Evolutionary conservation across 2,888 invertebrate genomes (phyloP), one percentile per base, ranked within the genome.

Genomic region (Napeogenes inachia): DNA sequence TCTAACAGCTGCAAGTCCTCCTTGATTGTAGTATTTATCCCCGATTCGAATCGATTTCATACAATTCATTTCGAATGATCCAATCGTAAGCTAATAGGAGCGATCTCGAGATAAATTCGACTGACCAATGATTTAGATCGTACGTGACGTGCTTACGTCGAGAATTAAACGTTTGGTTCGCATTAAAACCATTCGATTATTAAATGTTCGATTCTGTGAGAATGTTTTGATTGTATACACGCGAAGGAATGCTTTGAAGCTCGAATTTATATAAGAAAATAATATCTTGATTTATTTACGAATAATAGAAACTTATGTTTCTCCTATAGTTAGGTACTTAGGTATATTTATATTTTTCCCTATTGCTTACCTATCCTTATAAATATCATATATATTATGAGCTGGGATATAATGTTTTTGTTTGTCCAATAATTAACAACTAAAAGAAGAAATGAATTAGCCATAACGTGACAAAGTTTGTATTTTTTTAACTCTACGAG

Each of bases 21-120:
- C 73, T 75, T 87, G 84, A 90, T 90, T 87, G 89, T 84, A 88
- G 89, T 90, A 78, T 90, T 90, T 90, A 90, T 79, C 77, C 78
- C 78, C 84, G 75, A 77, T 76, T 75, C 84, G 83, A 87, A 87
- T 87, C 89, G 85, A 87, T 88, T 86, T 84, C 79, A 79, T 84
- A 81, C 85, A 84, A 85, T 87, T 86, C 80, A 80, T 80, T 82
- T 82, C 81, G 82, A 88, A 81, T 81, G 83, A 82, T 84, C 80
- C 79, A 75, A 81, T 84, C 84, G 21, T 83, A 84, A 82, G 75
- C 81, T 89, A 89, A 89, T 89, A 83, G 87, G 84, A 79, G 75
- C 85, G 78, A 87, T 87, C 80, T 82, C 74, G 79, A 77, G 83
- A 82, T 85, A 84, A 85, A 89, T 87, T 88, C 84, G 85, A 85